Evolutionary conservation across 2,888 invertebrate species (phyloP).

Genomic region (Dione juno): DNA sequence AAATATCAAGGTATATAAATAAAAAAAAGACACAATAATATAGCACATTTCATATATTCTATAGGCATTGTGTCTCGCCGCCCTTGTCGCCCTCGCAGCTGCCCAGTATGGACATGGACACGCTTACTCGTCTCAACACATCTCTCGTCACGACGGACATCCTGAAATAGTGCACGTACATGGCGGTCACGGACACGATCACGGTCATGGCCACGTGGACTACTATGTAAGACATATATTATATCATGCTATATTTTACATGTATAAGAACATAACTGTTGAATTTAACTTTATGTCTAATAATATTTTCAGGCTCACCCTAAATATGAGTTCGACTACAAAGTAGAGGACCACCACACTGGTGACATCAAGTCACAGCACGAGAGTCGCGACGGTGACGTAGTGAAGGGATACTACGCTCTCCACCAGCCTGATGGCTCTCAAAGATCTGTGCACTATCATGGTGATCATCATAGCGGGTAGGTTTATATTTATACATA

Average conservation of each 20-base stretch:
- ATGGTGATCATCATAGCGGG: slow-evolving; percentile 57
- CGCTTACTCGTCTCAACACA: slow-evolving; percentile 58
- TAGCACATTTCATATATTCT: not conserved
- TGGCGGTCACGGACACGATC: slow-evolving; percentile 33
- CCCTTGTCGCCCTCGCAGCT: slow-evolving; percentile 9
- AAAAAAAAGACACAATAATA: too few relatives aligned
- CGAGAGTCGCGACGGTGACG: slow-evolving; percentile 72
- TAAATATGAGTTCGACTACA: slow-evolving; percentile 54
- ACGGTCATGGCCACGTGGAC: slow-evolving; percentile 50
- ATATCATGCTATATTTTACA: not conserved
- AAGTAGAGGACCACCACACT: slow-evolving; percentile 56
- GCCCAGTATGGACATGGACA: slow-evolving; percentile 48
- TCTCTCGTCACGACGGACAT: slow-evolving; percentile 54
- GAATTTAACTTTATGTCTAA: not conserved
- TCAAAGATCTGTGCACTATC: slow-evolving; percentile 73
- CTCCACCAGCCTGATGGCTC: slow-evolving; percentile 77
- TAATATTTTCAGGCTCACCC: slow-evolving; percentile 47
- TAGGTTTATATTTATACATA: too few relatives aligned
- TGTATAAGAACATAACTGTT: not conserved
- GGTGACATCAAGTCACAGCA: slow-evolving; percentile 69
- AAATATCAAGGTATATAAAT: too few relatives aligned
- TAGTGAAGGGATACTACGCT: slow-evolving; percentile 73
- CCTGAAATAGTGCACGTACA: slow-evolving; percentile 55
- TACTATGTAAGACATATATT: slow-evolving; percentile 43
- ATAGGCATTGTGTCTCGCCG: slow-evolving; percentile 49